Conservation (phyloP, 1,140 invertebrate genomes). For the Pinna nobilis region DNA sequence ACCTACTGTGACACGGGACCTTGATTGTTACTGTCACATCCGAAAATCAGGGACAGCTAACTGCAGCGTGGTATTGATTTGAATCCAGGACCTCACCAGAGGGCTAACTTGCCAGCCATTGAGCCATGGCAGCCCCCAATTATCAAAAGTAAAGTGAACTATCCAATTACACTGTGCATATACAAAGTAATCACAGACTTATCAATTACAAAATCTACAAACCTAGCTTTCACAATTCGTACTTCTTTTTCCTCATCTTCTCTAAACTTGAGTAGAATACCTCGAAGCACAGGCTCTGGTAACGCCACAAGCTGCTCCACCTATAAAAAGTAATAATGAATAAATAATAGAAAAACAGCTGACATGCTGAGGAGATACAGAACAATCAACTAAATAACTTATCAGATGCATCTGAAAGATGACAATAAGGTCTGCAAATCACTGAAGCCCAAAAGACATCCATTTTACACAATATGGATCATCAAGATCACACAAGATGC, state of each 20-base stretch:
- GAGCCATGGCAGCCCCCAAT: too few species aligned
- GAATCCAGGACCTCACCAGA: too few species aligned
- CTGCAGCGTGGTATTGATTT: too few species aligned
- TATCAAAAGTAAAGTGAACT: not conserved
- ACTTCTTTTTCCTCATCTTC: slow-evolving; percentile 86
- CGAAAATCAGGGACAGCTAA: too few species aligned
- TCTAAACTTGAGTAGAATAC: slow-evolving; percentile 86
- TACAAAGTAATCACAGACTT: not conserved
- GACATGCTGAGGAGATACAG: not conserved
- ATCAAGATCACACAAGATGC: too few species aligned
- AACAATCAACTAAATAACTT: not conserved
- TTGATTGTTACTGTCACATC: too few species aligned
- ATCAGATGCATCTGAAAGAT: too few species aligned
- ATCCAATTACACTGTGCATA: not conserved
- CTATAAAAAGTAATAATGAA: slow-evolving; percentile 49
- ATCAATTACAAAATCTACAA: too few species aligned
- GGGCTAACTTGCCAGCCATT: not conserved
- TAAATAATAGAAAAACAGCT: not conserved
- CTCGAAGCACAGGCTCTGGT: slow-evolving; percentile 84
- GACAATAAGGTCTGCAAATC: too few species aligned
- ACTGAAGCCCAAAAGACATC: too few species aligned
- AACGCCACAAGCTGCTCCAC: slow-evolving; percentile 91
- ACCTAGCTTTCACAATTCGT: slow-evolving; percentile 83
- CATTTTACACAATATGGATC: too few species aligned
- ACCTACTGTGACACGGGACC: too few species aligned